Evolutionary conservation across 2,888 invertebrate genomes (phyloP).

Genomic region (Trichacis sp.): DNA sequence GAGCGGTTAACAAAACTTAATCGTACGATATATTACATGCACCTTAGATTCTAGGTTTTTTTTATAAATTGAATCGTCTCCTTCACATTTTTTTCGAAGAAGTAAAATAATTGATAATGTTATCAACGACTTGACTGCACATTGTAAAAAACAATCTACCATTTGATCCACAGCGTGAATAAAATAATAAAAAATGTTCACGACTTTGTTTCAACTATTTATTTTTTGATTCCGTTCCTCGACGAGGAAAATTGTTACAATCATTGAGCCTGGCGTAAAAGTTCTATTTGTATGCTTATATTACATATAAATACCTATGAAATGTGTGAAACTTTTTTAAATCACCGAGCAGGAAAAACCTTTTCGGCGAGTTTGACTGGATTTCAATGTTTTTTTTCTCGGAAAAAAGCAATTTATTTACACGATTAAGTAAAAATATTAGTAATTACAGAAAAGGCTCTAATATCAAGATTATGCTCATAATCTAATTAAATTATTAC

Average conservation of each 20-base stretch:
- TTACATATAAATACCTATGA: neutral
- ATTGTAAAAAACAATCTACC: too few species aligned
- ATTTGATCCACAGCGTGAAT: too few species aligned
- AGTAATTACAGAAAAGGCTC: slow-evolving; percentile 29
- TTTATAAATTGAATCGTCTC: neutral
- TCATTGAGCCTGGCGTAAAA: slow-evolving; percentile 3
- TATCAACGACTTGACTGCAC: slow-evolving; percentile 43
- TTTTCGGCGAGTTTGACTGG: too few species aligned
- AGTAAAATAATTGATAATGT: slow-evolving; percentile 38
- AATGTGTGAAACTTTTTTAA: neutral
- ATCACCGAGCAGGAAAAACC: too few species aligned
- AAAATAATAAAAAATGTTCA: too few species aligned
- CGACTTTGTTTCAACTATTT: neutral
- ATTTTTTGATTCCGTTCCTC: neutral
- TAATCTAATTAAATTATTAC: neutral
- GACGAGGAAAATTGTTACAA: neutral
- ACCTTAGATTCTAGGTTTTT: too few species aligned
- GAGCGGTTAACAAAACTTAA: slow-evolving; percentile 23
- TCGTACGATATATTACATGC: slow-evolving; percentile 29
- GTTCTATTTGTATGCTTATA: neutral
- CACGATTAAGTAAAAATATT: slow-evolving; percentile 24
- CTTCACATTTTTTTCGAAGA: slow-evolving; percentile 13
- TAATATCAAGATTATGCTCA: neutral
- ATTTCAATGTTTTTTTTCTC: too few species aligned
- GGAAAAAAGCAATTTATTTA: slow-evolving; percentile 40